phyloP scores from a whole-genome alignment of 2,113 vertebrate genomes.

The Coryphaenoides rupestris region DNA sequence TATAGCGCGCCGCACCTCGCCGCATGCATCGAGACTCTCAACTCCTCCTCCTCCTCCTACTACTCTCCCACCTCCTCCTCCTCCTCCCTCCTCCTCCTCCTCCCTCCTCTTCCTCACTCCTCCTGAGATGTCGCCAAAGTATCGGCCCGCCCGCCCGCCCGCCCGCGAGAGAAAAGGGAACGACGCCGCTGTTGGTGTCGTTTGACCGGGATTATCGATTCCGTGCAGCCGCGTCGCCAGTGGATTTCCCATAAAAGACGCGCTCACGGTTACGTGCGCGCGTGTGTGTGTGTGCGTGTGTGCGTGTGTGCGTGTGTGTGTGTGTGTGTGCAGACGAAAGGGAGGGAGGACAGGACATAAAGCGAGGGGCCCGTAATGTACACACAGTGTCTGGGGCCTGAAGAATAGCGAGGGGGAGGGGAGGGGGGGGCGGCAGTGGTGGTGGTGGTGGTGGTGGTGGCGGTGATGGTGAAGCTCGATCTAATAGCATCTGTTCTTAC shows the following conservation, averaged over 20 bases:
- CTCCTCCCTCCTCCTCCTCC: no score
- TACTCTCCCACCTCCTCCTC: no score
- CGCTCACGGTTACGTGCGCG: constrained; percentile 74
- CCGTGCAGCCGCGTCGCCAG: constrained; percentile 79
- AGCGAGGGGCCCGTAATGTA: constrained; percentile 64
- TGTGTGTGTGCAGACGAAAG: no score
- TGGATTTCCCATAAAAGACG: constrained; percentile 86
- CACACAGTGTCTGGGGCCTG: constrained; percentile 69
- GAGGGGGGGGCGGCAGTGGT: no score
- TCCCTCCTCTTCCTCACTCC: no score
- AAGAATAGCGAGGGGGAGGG: constrained; percentile 4
- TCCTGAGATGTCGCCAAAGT: constrained; percentile 85
- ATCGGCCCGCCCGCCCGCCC: no score
- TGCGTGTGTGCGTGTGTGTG: no score
- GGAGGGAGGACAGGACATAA: constrained; percentile 48
- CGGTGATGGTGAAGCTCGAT: constrained; percentile 40
- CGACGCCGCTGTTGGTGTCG: constrained; percentile 84
- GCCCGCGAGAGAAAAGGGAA: constrained; percentile 34
- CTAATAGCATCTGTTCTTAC: constrained; percentile 41
- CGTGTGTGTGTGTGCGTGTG: no score
- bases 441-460: no score
- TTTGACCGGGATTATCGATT: constrained; percentile 90
- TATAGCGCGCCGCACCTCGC: constrained; percentile 77
- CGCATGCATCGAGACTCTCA: no score
- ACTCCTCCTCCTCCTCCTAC: no score